Base-by-base conservation (phyloP, 2,113 vertebrate genomes). In the Pelecanoides urinatrix region DNA sequence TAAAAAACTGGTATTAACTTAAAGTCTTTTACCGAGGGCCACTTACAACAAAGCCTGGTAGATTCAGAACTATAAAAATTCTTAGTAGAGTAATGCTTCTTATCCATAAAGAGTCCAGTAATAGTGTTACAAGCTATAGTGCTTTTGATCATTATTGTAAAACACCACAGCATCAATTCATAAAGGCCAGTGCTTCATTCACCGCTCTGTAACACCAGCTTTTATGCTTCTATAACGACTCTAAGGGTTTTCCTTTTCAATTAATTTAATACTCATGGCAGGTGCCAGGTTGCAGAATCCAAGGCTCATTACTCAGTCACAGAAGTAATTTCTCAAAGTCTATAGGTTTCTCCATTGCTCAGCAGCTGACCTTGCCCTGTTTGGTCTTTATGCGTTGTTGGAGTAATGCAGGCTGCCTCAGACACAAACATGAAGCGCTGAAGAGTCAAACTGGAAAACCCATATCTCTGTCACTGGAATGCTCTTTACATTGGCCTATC, bases 251-350 rank as follows among this genome's bases (percentile, higher is more conserved):
- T 93, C 40, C 13, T 96, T 94, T 91, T 78, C 90, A 88, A 75
- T 96, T 97, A 94, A 78, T 92, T 58, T 72, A 87, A 58, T 79
- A 82, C 56, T 91, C 52, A 40, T 87, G 74, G 81, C 84, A 92
- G 73, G 70, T 96, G 90, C 84, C 93, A 95, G 92, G 85, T 88
- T 96, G 90, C 93, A 94, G 78, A 95, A 93, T 92, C 81, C 81
- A 85, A 97, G 81, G 66, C 58, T 94, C 58, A 82, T 95, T 96
- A 93, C 70, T 95, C 62, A 96, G 78, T 68, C 62, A 76, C 62
- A 86, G 66, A 90, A 92, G 45, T 90, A 87, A 94, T 94, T 91
- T 89, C 92, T 93, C 93, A 82, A 82, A 76, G 30, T 87, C 93
- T 90, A 9, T 34, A 66, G n/a, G 34, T 65, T 96, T 96, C 66